Evolutionary conservation across 2,888 invertebrate species (phyloP), one percentile per base, ranked within the genome.

Genomic region (Spodoptera littoralis): DNA sequence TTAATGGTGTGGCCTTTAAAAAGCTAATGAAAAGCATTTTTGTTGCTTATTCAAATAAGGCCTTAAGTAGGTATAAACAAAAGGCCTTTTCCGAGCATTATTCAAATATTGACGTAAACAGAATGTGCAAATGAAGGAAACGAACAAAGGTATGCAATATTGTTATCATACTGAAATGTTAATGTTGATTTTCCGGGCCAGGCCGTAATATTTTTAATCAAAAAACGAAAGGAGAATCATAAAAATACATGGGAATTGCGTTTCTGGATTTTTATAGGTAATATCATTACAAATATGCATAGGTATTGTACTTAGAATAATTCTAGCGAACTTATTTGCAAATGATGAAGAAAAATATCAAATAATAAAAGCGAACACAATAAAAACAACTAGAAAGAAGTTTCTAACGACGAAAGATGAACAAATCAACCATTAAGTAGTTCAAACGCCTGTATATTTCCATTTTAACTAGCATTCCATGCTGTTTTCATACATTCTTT

Each of bases 21-120:
- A 68, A 69, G 68, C 53, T 72, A 65, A 76, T 76, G 76, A 76
- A 72, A 74, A 76, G 62, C 57, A 74, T 76, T 74, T 36, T 72
- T 72, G 73, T 62, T 74, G 64, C 52, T 74, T 72, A 74, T 72
- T 72, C 65, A 76, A 74, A 74, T 76, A 58, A 67, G 72, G 59
- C 53, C 55, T 75, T 56, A 59, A 60, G 63, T 59, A 56, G 13
- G 58, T 44, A 66, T 57, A 68, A 67, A 76, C 56, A 72, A 76
- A 76, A 67, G 51, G n/a, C 52, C 53, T 30, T 50, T 56, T 60
- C n/a, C 2, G 13, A 60, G 45, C 41, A 60, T 70, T 75, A 62
- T 59, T 75, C 42, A 60, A 65, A 70, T 75, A 64, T 72, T 60
- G 57, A 70, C 59, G 51, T 57, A 60, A 48, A 69, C 42, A 74